Percentiles rank a stretch among this genome's conserved stretches.
Evolutionary conservation across 53 echinoderm and acorn worm genomes (phyloP).

Genomic region (Zoroaster sp.): DNA sequence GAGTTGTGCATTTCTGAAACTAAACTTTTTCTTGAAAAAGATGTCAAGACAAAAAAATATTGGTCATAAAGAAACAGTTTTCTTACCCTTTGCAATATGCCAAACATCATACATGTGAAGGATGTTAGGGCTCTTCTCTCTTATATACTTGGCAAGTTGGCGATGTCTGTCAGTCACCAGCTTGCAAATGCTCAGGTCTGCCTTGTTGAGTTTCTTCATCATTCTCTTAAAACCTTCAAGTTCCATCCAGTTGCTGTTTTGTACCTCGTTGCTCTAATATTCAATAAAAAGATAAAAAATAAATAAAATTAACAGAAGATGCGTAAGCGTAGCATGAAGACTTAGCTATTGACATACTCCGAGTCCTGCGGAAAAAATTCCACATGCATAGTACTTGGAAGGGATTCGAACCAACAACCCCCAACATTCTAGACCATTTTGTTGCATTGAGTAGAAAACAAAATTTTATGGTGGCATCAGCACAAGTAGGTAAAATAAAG

Average conservation of each 20-base stretch:
- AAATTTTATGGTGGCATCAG: background rate
- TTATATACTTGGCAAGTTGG: constrained; percentile 60
- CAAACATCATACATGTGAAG: constrained; percentile 38
- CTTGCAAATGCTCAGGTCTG: constrained; percentile 39
- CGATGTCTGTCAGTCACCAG: constrained; percentile 69
- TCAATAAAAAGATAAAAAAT: background rate
- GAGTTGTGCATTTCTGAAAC: background rate
- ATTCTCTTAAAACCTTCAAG: constrained; percentile 35
- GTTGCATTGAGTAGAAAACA: no score
- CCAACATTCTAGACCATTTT: background rate
- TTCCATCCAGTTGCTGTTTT: constrained; percentile 18
- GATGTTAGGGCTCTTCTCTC: constrained; percentile 38
- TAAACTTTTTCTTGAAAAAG: background rate
- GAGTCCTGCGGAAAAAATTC: background rate
- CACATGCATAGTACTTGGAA: background rate
- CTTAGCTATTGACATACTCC: background rate
- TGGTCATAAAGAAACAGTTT: background rate
- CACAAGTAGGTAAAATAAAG: background rate
- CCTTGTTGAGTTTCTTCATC: constrained; percentile 28
- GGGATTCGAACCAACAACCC: background rate
- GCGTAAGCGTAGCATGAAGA: background rate
- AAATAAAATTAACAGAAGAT: background rate
- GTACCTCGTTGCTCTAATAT: constrained; percentile 13
- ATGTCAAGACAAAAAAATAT: background rate
- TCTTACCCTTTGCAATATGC: background rate